Conservation (phyloP, 2,113 vertebrate species). For the Macaca nemestrina region DNA sequence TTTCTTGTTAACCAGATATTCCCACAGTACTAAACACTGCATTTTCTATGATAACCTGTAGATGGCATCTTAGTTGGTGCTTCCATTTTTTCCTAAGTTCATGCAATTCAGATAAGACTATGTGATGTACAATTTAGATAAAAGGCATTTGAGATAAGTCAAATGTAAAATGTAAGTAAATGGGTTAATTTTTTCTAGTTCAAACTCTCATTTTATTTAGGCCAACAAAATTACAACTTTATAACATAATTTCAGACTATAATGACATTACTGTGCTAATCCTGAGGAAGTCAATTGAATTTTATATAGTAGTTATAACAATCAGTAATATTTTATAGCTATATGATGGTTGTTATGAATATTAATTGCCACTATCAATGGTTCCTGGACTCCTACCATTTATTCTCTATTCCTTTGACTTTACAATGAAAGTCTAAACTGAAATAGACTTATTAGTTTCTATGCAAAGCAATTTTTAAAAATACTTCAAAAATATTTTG, state of each 20-base stretch:
- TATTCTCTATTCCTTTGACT: conserved; percentile 34
- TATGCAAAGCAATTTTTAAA: conserved; percentile 8
- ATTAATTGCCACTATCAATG: conserved; percentile 60
- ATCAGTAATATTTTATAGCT: conserved; percentile 69
- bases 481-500: background rate
- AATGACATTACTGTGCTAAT: conserved; percentile 55
- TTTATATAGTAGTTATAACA: conserved; percentile 69
- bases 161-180: conserved; percentile 51
- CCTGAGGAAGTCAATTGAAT: conserved; percentile 50
- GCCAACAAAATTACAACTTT: conserved; percentile 57
- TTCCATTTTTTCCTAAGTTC: conserved; percentile 3
- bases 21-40: background rate
- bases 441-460: conserved; percentile 49
- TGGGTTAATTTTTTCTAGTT: conserved; percentile 11
- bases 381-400: conserved; percentile 37
- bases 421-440: conserved; percentile 4
- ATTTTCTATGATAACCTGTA: background rate
- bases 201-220: conserved; percentile 71
- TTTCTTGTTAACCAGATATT: background rate
- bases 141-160: conserved; percentile 7
- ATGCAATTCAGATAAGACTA: background rate
- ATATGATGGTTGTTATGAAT: conserved; percentile 56
- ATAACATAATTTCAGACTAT: conserved; percentile 59
- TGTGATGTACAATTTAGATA: conserved; percentile 22
- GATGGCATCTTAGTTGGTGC: background rate